Conservation (phyloP, 2,797 vertebrate genomes). For the Eleutherodactylus coqui region DNA sequence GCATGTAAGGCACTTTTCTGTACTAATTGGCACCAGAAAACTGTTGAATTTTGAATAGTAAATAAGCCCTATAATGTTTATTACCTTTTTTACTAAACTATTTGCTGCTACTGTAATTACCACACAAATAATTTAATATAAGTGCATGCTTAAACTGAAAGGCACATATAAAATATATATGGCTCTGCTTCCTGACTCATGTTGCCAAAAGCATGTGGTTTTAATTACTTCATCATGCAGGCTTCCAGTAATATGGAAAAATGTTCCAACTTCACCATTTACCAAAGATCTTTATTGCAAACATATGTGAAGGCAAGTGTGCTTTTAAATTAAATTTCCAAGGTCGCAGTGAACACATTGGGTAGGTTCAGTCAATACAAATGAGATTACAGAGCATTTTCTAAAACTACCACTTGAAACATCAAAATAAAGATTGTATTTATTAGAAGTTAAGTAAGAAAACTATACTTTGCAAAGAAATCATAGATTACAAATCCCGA, state of each 20-base stretch:
- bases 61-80: background rate
- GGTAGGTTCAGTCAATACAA: constrained; percentile 59
- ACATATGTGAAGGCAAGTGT: constrained; percentile 58
- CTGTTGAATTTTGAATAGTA: no score
- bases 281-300: constrained; percentile 58
- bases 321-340: constrained; percentile 58
- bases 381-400: constrained; percentile 54
- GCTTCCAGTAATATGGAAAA: constrained; percentile 60
- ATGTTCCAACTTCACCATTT: constrained; percentile 53
- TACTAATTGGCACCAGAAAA: no score
- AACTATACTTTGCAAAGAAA: constrained; percentile 20
- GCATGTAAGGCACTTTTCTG: no score
- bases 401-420: constrained; percentile 47
- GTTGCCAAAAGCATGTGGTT: constrained; percentile 52
- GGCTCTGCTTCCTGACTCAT: constrained; percentile 26
- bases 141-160: constrained; percentile 2
- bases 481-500: background rate
- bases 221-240: constrained; percentile 52
- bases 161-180: constrained; percentile 22
- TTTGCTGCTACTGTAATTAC: background rate
- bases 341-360: constrained; percentile 53
- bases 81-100: background rate
- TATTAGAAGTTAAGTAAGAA: constrained; percentile 16
- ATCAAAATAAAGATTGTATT: constrained; percentile 53
- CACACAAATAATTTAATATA: background rate